Evolutionary conservation across 2,113 vertebrate genomes (phyloP).

Genomic region (Hipposideros armiger): DNA sequence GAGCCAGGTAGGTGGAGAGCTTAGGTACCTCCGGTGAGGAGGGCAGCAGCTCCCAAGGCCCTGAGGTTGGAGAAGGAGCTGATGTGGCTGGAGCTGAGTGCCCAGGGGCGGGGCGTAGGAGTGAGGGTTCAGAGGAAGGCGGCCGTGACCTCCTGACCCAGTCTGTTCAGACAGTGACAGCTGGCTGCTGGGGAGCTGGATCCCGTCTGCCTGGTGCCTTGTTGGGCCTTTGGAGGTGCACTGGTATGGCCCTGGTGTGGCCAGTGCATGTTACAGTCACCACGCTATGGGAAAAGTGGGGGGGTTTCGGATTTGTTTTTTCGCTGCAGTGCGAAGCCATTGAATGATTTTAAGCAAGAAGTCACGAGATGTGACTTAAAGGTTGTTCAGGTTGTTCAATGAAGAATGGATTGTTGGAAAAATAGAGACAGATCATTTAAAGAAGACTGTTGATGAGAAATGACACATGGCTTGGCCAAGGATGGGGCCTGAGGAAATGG

Average conservation of each 20-base stretch:
- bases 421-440: background rate
- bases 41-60: background rate
- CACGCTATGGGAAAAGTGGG: background rate
- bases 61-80: too few relatives aligned
- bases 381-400: background rate
- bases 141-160: background rate
- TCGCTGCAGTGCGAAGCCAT: background rate
- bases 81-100: background rate
- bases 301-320: background rate
- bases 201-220: background rate
- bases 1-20: background rate
- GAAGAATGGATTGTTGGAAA: background rate
- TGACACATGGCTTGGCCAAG: background rate
- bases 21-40: background rate
- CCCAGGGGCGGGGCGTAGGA: too few relatives aligned
- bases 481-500: background rate
- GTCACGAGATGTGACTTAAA: conserved; percentile 27
- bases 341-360: background rate
- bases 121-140: background rate
- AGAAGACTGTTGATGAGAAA: background rate
- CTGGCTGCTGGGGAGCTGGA: too few relatives aligned
- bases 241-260: background rate
- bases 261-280: background rate
- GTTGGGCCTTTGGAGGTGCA: background rate
- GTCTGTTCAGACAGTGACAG: background rate